phyloP scores from a whole-genome alignment of 2,797 vertebrate genomes.

The Tenualosa thibaudeaui region DNA sequence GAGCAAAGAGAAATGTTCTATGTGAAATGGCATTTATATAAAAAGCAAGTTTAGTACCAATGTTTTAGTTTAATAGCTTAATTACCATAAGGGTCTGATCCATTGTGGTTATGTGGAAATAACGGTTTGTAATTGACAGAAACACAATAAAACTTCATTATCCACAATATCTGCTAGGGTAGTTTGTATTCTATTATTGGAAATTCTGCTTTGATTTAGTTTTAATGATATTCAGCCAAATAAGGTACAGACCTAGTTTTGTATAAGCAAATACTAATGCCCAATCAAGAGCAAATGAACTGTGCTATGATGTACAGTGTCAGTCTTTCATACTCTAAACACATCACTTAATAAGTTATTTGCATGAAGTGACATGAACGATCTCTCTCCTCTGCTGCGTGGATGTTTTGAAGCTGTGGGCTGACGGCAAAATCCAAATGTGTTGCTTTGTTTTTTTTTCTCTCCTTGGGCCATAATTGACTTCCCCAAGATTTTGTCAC shows the following conservation, averaged over 20 bases:
- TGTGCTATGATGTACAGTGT: neutral
- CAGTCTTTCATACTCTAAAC: neutral
- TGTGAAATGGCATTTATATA: neutral
- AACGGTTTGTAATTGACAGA: neutral
- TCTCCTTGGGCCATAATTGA: neutral
- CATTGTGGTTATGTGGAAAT: neutral
- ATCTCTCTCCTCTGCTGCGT: neutral
- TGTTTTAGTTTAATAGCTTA: neutral
- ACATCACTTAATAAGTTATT: constrained; percentile 10
- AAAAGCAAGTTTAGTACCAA: neutral
- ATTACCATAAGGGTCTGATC: neutral
- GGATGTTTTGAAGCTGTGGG: constrained; percentile 2
- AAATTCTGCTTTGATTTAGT: neutral
- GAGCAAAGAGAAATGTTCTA: neutral
- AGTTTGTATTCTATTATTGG: neutral
- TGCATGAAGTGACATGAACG: constrained; percentile 15
- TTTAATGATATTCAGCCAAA: neutral
- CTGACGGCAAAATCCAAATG: neutral
- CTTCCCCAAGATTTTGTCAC: constrained; percentile 10
- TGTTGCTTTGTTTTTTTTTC: neutral
- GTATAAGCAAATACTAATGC: constrained; percentile 4
- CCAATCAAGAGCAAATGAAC: neutral
- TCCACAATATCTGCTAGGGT: neutral
- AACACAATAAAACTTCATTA: neutral
- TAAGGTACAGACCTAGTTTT: neutral